These are phyloP conservation scores for Chrysoperla carnea DNA, from an alignment of 1,140 invertebrate genomes.

Conservation along the genomic window DNA sequence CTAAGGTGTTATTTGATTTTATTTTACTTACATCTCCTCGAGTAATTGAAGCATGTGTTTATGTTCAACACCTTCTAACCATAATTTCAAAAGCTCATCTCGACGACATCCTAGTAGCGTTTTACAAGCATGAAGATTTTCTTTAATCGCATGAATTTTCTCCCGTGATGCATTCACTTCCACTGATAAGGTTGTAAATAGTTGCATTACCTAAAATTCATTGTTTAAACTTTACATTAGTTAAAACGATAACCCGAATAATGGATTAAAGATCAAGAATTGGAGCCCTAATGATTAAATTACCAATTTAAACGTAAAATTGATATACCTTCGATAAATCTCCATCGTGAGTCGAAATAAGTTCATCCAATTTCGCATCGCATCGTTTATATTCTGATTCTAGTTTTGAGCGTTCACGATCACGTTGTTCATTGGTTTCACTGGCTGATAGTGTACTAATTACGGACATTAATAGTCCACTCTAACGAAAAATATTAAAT, in stretches of 20 bases:
- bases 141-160: constrained; percentile 69
- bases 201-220: constrained; percentile 34
- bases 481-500: constrained; percentile 34
- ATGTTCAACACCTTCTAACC: constrained; percentile 84
- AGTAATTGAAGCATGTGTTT: constrained; percentile 75
- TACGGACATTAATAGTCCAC: constrained; percentile 80
- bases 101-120: constrained; percentile 74
- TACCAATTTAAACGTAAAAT: constrained; percentile 2
- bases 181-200: constrained; percentile 61
- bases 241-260: constrained; percentile 1
- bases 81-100: constrained; percentile 83
- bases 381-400: constrained; percentile 86
- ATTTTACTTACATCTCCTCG: constrained; percentile 73
- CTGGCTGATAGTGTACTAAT: constrained; percentile 80
- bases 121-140: constrained; percentile 80
- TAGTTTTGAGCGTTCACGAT: constrained; percentile 82
- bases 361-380: constrained; percentile 71
- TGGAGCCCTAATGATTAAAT: too few species aligned
- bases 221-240: not conserved
- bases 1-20: too few species aligned
- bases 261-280: constrained; percentile 1
- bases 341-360: constrained; percentile 74
- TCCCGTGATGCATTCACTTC: constrained; percentile 62
- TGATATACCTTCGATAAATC: constrained; percentile 76
- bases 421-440: constrained; percentile 86